Evolutionary conservation across 2,888 invertebrate genomes (phyloP).

Genomic region (Molorchus minor): DNA sequence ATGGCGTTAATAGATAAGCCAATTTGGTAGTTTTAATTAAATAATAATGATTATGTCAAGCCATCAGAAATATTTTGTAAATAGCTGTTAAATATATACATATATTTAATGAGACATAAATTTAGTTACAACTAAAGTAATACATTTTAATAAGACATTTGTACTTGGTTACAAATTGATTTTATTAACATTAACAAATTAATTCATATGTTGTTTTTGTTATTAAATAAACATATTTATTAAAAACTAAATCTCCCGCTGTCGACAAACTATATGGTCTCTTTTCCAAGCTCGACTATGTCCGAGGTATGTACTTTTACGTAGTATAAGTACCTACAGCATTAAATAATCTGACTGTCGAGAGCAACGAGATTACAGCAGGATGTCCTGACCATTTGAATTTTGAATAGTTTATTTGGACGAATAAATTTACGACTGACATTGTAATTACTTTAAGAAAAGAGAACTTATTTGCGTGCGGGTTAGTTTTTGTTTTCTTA

Average conservation of each 20-base stretch:
- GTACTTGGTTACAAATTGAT: too few species aligned
- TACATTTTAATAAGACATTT: too few species aligned
- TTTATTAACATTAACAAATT: too few species aligned
- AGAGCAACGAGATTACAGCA: slow-evolving; percentile 49
- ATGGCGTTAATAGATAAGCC: too few species aligned
- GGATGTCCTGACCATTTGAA: slow-evolving; percentile 53
- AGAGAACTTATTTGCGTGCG: slow-evolving; percentile 47
- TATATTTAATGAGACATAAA: too few species aligned
- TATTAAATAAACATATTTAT: not conserved
- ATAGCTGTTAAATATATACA: too few species aligned
- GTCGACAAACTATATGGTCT: not conserved
- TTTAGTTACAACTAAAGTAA: too few species aligned
- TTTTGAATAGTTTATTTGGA: slow-evolving; percentile 56
- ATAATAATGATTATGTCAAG: too few species aligned
- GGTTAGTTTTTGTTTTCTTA: slow-evolving; percentile 50
- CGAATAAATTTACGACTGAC: slow-evolving; percentile 56
- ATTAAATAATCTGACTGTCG: slow-evolving; percentile 46
- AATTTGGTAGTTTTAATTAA: too few species aligned
- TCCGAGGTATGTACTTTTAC: slow-evolving; percentile 8
- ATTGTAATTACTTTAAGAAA: slow-evolving; percentile 55
- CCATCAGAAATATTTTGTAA: too few species aligned
- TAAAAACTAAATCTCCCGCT: not conserved
- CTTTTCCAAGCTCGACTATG: not conserved
- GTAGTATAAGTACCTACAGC: slow-evolving; percentile 15
- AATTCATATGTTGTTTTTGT: too few species aligned